Percentiles rank a stretch among this genome's conserved stretches.
Conservation (phyloP, 1,140 invertebrate species). For the Aphelinus certus region DNA sequence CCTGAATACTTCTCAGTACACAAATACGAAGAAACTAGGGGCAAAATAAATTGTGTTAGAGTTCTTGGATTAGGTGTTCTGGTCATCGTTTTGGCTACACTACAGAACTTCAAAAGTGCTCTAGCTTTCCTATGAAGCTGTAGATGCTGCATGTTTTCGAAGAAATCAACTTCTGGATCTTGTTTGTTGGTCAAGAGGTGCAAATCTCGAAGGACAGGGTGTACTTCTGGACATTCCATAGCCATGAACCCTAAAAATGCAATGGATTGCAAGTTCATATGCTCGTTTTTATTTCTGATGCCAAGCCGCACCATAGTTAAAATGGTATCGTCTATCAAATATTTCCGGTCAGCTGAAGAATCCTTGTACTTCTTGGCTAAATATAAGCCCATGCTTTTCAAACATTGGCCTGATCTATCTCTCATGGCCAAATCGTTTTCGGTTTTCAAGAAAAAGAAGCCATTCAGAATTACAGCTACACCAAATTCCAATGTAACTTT, state of each 20-base stretch:
- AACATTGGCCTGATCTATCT: slow-evolving; percentile 79
- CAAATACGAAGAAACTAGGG: slow-evolving; percentile 83
- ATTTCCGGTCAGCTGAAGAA: slow-evolving; percentile 66
- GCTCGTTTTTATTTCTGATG: slow-evolving; percentile 73
- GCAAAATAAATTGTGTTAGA: slow-evolving; percentile 85
- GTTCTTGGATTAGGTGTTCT: slow-evolving; percentile 74
- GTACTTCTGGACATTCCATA: slow-evolving; percentile 74
- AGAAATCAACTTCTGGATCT: slow-evolving; percentile 92
- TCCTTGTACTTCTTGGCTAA: slow-evolving; percentile 67
- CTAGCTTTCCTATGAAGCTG: slow-evolving; percentile 84
- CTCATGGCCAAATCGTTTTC: slow-evolving; percentile 85
- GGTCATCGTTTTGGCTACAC: slow-evolving; percentile 67
- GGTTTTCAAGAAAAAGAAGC: slow-evolving; percentile 79
- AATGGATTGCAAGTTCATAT: slow-evolving; percentile 79
- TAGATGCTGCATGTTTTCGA: slow-evolving; percentile 90
- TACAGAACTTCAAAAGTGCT: slow-evolving; percentile 78
- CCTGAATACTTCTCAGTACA: slow-evolving; percentile 79
- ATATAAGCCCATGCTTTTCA: slow-evolving; percentile 74
- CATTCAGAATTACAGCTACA: slow-evolving; percentile 82
- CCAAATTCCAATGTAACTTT: slow-evolving; percentile 74
- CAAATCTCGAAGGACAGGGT: slow-evolving; percentile 82
- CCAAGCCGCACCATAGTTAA: slow-evolving; percentile 75
- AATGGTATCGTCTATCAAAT: slow-evolving; percentile 78
- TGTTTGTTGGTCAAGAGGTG: slow-evolving; percentile 73
- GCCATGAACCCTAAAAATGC: slow-evolving; percentile 78